Evolutionary conservation across 2,113 vertebrate species (phyloP), one percentile per base, ranked within the genome.

Genomic region (Prinia subflava): DNA sequence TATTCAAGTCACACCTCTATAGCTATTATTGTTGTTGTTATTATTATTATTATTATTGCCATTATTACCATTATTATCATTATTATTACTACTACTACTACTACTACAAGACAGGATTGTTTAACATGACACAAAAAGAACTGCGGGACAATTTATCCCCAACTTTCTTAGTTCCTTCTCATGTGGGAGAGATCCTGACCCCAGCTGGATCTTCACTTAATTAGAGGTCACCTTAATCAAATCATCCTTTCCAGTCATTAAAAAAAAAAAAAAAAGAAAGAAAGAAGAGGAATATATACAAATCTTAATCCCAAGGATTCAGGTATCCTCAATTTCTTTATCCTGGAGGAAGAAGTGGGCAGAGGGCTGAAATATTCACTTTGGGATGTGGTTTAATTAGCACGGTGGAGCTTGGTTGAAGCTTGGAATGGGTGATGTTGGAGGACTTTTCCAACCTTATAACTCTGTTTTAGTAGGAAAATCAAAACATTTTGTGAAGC

Each of bases 361-460:
- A 57, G 8, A 24, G 10, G n/a, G 49, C 14, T 59, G 83, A 37
- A 15, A 60, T 57, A 16, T 21, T 78, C 55, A 13, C 19, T 42
- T 22, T 27, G 30, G 15, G 9, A 9, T 60, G 12, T 7, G 75
- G 1, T 27, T 71, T 50, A 57, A 12, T 41, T 0, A 9, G 3
- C 25, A 31, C 0, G 0, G 35, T 71, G 11, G 21, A 21, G 8
- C 73, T 65, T 28, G 42, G 8, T 5, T 73, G 59, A 15, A 42
- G 17, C 7, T 63, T 16, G 47, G n/a, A n/a, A 39, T 28, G 49
- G 49, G n/a, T 31, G 31, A 18, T 1, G 31, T 44, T 27, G 21
- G 31, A 56, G 17, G 14, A 9, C 8, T 23, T 42, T 57, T 12
- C 67, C 50, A 57, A 42, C 1, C 2, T 50, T 19, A 6, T 12